Evolutionary conservation across 2,113 vertebrate species (phyloP).

Genomic region (Myocastor coypus): DNA sequence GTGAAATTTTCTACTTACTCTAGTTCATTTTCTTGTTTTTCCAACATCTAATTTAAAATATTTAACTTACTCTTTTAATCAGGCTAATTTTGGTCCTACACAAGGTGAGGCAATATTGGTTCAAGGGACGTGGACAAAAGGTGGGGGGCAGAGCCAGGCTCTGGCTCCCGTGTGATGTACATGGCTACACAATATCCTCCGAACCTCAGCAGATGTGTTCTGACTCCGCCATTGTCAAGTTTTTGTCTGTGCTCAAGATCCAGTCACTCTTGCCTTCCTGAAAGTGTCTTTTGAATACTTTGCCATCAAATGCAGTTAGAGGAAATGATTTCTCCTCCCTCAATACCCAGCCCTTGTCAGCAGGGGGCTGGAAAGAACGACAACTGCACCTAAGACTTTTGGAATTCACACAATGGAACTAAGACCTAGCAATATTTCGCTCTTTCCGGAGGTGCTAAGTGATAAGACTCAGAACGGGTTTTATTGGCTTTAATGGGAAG

Average conservation of each 20-base stretch:
- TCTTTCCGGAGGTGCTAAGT: slow-evolving; percentile 60
- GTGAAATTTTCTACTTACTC: background rate
- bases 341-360: background rate
- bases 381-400: background rate
- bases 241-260: slow-evolving; percentile 21
- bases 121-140: background rate
- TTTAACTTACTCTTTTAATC: background rate
- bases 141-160: background rate
- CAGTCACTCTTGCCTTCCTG: slow-evolving; percentile 34
- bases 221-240: background rate
- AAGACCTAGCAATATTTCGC: slow-evolving; percentile 60
- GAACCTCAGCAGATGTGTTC: background rate
- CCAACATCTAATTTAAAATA: background rate
- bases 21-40: slow-evolving; percentile 20
- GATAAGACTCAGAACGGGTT: slow-evolving; percentile 71
- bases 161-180: background rate
- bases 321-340: slow-evolving; percentile 42
- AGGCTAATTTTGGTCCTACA: background rate
- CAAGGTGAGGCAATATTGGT: background rate
- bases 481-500: slow-evolving; percentile 70
- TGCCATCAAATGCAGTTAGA: slow-evolving; percentile 45
- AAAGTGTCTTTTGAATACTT: slow-evolving; percentile 50
- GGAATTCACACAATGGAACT: slow-evolving; percentile 61
- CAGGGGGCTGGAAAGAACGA: slow-evolving; percentile 45
- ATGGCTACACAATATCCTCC: background rate